Evolutionary conservation across 2,888 invertebrate genomes (phyloP), one percentile per base, ranked within the genome.

Genomic region (Synergus itoensis): DNA sequence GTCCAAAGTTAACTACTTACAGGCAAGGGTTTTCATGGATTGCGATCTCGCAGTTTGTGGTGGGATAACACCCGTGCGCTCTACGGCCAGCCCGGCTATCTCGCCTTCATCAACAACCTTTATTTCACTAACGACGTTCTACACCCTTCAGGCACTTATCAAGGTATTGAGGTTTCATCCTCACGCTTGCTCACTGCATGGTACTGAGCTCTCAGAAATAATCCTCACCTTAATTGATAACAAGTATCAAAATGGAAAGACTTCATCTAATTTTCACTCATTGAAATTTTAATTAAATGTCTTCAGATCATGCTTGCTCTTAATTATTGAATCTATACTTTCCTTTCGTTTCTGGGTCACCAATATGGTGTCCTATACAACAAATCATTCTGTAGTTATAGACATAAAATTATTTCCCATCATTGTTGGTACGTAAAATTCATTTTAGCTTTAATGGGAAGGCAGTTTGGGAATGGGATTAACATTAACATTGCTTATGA

Each of bases 81-180:
- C 82, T 90, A 88, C 84, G 90, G 88, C 84, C 87, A 85, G 81
- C 88, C 88, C 82, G 88, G 88, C 84, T 90, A 91, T 88, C 87
- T 90, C 84, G 86, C 88, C 88, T 89, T 90, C 90, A 88, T 89
- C 89, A 91, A 91, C 90, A 89, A 89, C 85, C 89, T 90, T 87
- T 91, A 90, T 90, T 90, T 90, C 89, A 91, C 90, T 90, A 91
- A 91, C 85, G 91, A 91, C 83, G 91, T 87, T 85, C 89, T 90
- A 83, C 85, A 86, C 82, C 87, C 86, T 80, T 84, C 90, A 89
- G 85, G 86, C 88, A 86, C 86, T 88, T 88, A 89, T 84, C 88
- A 90, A 91, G 91, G 91, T 91, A 91, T 90, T 88, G 86, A 88
- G 85, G 83, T 80, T 78, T 82, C 77, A 79, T 80, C 41, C 77